Evolutionary conservation across 2,113 vertebrate genomes (phyloP).

Genomic region (Strix aluco): DNA sequence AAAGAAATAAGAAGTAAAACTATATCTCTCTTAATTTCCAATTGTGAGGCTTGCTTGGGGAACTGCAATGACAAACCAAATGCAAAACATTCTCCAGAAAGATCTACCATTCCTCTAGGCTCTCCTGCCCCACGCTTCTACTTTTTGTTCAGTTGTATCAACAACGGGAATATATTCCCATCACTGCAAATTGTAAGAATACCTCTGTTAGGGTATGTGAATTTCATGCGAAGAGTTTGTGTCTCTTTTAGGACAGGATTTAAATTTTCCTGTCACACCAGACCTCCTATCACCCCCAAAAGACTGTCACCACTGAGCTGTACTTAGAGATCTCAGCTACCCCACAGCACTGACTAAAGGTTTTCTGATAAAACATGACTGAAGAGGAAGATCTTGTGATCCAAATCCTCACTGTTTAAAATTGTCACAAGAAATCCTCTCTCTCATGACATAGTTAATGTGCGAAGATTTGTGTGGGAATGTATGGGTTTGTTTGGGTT

Average conservation of each 20-base stretch:
- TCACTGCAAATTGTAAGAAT: background rate
- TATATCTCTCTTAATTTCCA: background rate
- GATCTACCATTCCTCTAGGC: background rate
- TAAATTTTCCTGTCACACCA: background rate
- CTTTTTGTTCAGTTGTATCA: background rate
- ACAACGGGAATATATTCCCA: background rate
- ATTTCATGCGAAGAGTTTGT: background rate
- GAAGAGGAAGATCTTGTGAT: background rate
- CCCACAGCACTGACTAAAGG: background rate
- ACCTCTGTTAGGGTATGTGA: background rate
- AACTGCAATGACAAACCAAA: background rate
- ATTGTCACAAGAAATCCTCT: background rate
- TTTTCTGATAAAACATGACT: background rate
- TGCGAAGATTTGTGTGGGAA: background rate
- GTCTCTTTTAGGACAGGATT: background rate
- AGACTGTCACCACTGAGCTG: background rate
- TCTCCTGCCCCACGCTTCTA: background rate
- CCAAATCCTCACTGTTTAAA: background rate
- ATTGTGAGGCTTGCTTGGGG: accelerated
- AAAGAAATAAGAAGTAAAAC: background rate
- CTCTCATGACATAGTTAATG: accelerated
- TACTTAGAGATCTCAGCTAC: background rate
- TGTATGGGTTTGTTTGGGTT: no score
- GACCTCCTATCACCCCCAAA: background rate
- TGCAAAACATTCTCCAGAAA: background rate